Conservation (phyloP, 1,140 invertebrate genomes). For the Monomorium pharaonis region DNA sequence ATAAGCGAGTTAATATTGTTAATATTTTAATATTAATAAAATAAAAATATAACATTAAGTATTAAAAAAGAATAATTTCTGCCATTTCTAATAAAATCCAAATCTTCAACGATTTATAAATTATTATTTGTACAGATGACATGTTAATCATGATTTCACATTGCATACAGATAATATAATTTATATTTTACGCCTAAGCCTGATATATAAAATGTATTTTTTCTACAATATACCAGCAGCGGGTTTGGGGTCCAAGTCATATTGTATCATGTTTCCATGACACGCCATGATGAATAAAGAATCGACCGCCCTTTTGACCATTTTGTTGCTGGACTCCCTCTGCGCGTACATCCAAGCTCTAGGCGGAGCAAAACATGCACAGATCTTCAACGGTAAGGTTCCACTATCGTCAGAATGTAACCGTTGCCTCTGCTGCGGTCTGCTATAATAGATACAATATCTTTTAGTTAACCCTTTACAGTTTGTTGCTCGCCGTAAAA, state of each 20-base stretch:
- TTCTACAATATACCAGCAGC: conserved; percentile 85
- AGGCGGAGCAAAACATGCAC: conserved; percentile 91
- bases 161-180: too few species aligned
- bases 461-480: not conserved
- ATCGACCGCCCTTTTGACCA: conserved; percentile 88
- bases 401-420: conserved; percentile 88
- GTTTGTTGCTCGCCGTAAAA: conserved; percentile 12
- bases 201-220: not conserved
- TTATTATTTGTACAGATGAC: too few species aligned
- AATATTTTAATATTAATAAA: too few species aligned
- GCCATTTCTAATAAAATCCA: too few species aligned
- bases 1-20: too few species aligned
- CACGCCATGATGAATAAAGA: conserved; percentile 96
- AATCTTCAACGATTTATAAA: too few species aligned
- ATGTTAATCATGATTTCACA: too few species aligned
- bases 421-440: conserved; percentile 86
- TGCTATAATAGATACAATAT: conserved; percentile 51
- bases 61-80: too few species aligned
- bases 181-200: too few species aligned
- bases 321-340: conserved; percentile 85
- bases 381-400: conserved; percentile 89
- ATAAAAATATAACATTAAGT: too few species aligned
- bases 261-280: conserved; percentile 95
- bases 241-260: conserved; percentile 94
- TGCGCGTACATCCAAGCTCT: conserved; percentile 90